Percentiles rank a stretch among this genome's conserved stretches.
Conservation (phyloP, 2,888 invertebrate species). For the Lysandra bellargus region DNA sequence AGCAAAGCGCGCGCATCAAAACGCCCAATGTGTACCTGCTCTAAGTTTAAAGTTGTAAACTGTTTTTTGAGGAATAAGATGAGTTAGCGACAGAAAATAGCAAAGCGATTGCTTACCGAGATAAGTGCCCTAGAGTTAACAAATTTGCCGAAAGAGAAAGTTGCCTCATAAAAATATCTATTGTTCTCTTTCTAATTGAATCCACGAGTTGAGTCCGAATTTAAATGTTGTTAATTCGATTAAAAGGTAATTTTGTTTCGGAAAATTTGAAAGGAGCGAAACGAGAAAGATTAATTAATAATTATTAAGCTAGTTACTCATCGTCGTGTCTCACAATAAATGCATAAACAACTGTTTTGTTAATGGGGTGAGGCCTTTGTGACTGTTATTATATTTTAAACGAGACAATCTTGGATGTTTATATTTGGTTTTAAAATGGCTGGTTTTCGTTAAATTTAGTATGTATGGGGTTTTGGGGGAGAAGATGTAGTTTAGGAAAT, state of each 20-base stretch:
- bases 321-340: conserved; percentile 5
- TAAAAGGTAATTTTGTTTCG: conserved; percentile 20
- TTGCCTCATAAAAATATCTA: background rate
- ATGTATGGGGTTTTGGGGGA: background rate
- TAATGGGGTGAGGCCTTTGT: background rate
- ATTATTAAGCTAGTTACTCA: conserved; percentile 18
- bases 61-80: background rate
- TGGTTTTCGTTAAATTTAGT: background rate
- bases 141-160: background rate
- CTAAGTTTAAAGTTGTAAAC: too few species aligned
- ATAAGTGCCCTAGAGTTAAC: background rate
- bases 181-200: background rate
- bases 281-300: conserved; percentile 20
- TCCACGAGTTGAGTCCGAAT: background rate
- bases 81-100: background rate
- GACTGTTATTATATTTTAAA: background rate
- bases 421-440: background rate
- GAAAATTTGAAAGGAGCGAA: conserved; percentile 13
- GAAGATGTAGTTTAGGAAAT: background rate
- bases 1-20: too few species aligned
- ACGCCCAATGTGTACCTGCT: too few species aligned
- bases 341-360: background rate
- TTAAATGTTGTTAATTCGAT: conserved; percentile 15
- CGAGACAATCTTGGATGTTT: background rate
- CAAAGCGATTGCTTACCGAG: background rate